Evolutionary conservation across 2,888 invertebrate species (phyloP), one percentile per base, ranked within the genome.

Genomic region (Drymonia ruficornis): DNA sequence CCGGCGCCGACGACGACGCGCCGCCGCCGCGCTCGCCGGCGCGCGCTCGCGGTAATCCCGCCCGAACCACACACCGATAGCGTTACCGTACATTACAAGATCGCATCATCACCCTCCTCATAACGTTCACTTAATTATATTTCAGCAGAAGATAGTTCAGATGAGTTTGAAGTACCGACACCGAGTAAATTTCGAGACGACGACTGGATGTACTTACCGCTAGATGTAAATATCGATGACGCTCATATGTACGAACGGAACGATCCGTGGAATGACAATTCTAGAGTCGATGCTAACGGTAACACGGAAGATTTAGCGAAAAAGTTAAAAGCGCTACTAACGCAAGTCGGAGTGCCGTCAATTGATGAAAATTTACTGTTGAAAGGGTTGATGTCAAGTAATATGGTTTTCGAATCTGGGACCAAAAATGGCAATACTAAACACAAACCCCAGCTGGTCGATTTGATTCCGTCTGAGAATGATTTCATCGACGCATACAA

Each of bases 71-170:
- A 78, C 79, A 81, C 65, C 81, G 80, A 71, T 86, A 83, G 78
- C 65, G 68, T 78, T 73, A 65, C 75, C 74, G 78, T 76, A 69
- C 64, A 63, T 69, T 68, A 63, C 60, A 67, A 73, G 66, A 72
- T 71, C 78, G 67, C 78, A 71, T 68, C 78, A 78, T 76, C 83
- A 78, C 78, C 84, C 75, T 80, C 85, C 76, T 83, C 87, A 87
- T 89, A 90, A 90, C 84, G 73, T 76, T 84, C 83, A 82, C 87
- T 91, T 89, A 36, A 36, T 36, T 91, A 78, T 83, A 81, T 92
- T 92, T 89, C 91, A 91, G 89, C 88, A 74, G 89, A 89, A 78
- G 87, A 91, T 83, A 91, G 92, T 81, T 92, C 92, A 77, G 91
- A 91, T 83, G 91, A 92, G 80, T 86, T 78, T 75, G 91, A 89